A percentile compares a stretch with the other conserved stretches of the same genome.
Evolutionary conservation across 2,113 vertebrate genomes (phyloP).

Genomic region (Lanius ludovicianus): DNA sequence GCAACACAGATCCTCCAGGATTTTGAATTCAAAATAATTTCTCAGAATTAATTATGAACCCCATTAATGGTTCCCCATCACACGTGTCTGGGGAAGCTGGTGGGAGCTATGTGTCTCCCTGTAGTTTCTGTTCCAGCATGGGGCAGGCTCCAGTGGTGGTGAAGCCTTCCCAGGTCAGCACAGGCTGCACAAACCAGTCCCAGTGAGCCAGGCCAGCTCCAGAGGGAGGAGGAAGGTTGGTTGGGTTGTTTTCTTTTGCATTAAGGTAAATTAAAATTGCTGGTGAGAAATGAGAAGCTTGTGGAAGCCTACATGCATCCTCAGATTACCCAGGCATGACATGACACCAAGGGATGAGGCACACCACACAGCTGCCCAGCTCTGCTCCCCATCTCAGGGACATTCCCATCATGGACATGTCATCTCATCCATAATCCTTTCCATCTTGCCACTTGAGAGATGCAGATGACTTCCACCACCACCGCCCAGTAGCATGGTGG

Average conservation of each 20-base stretch:
- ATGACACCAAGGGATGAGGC: not conserved
- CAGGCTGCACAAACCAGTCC: not conserved
- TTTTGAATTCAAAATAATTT: not conserved
- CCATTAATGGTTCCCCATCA: accelerated
- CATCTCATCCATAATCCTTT: not conserved
- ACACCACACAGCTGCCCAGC: not conserved
- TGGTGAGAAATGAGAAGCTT: not conserved
- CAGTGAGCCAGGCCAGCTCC: not conserved
- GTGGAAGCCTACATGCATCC: not conserved
- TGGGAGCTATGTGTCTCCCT: not conserved
- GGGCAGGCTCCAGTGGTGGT: not conserved
- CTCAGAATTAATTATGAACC: not conserved
- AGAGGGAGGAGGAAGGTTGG: not conserved
- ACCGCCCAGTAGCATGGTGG: not conserved
- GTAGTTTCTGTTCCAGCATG: not conserved
- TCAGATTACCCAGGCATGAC: not conserved
- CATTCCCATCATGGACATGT: too few species aligned
- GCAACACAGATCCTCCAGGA: not conserved
- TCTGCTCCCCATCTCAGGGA: not conserved
- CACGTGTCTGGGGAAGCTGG: not conserved
- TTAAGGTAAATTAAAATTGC: not conserved
- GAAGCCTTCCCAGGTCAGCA: not conserved
- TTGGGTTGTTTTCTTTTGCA: not conserved
- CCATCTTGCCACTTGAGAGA: not conserved
- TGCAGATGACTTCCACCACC: not conserved